These are phyloP conservation scores for Heliconius hortense DNA, from an alignment of 2,888 invertebrate genomes.

Conservation along the genomic window DNA sequence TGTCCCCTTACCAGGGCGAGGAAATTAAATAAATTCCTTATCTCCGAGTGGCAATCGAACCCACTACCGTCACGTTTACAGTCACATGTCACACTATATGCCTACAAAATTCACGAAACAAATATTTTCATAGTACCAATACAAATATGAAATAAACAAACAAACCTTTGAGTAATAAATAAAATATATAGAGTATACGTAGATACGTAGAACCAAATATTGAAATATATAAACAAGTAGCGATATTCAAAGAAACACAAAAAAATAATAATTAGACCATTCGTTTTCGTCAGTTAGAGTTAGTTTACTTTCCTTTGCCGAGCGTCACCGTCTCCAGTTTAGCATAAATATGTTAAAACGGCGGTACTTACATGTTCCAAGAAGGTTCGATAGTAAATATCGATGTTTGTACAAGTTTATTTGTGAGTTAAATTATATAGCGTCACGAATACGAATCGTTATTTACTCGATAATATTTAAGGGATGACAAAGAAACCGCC, in stretches of 20 bases:
- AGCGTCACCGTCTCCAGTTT: conserved; percentile 52
- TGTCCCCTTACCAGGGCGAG: no score
- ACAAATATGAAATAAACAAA: no score
- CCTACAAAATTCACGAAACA: no score
- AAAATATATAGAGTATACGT: no score
- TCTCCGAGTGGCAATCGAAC: no score
- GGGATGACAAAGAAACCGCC: conserved; percentile 56
- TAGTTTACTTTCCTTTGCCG: conserved; percentile 57
- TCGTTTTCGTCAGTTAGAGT: conserved; percentile 51
- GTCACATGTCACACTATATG: no score
- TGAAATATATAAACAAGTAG: conserved; percentile 29
- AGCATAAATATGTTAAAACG: conserved; percentile 64
- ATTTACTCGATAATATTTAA: conserved; percentile 58
- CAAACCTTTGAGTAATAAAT: no score
- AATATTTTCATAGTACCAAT: no score
- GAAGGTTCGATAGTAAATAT: conserved; percentile 70
- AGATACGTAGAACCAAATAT: background rate
- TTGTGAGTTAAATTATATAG: conserved; percentile 55
- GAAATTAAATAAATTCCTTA: no score
- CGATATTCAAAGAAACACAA: conserved; percentile 64
- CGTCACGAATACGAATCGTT: conserved; percentile 58
- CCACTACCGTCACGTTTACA: no score
- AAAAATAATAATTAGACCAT: conserved; percentile 64
- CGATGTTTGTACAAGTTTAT: conserved; percentile 42
- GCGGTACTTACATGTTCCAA: conserved; percentile 57